phyloP scores from a whole-genome alignment of 92 coral and sea anemone species.

The Pocillopora meandrina region DNA sequence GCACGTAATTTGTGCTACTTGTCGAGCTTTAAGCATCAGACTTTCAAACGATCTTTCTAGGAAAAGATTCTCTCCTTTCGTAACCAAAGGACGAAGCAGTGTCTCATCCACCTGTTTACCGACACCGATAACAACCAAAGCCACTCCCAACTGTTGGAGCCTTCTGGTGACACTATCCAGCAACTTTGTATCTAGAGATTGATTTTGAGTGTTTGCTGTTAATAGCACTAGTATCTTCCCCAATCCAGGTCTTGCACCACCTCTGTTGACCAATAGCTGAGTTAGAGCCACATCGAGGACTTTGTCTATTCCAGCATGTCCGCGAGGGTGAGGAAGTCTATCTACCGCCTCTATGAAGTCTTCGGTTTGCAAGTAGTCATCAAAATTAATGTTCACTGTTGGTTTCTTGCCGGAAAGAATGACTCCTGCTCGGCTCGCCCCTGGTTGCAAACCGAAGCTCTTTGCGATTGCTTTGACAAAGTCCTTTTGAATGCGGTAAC shows the following conservation, averaged over 20 bases:
- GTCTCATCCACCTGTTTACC: constrained; percentile 71
- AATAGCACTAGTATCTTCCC: constrained; percentile 69
- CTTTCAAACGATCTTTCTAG: constrained; percentile 20
- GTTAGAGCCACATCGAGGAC: constrained; percentile 45
- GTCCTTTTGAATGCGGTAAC: constrained; percentile 53
- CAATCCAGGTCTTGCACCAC: constrained; percentile 36
- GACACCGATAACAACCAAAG: constrained; percentile 73
- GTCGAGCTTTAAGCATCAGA: constrained; percentile 29
- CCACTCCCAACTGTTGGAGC: constrained; percentile 66
- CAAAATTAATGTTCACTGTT: constrained; percentile 53
- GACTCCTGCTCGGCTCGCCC: constrained; percentile 48
- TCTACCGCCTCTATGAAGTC: constrained; percentile 31
- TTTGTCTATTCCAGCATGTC: constrained; percentile 7
- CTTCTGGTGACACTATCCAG: constrained; percentile 60
- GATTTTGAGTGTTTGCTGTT: constrained; percentile 66
- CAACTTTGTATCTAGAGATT: constrained; percentile 42
- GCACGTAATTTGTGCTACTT: constrained; percentile 31
- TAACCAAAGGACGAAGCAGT: constrained; percentile 62
- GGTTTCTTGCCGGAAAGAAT: constrained; percentile 45
- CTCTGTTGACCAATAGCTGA: not conserved
- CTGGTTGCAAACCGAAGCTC: constrained; percentile 45
- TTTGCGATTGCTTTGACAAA: constrained; percentile 62
- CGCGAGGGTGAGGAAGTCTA: constrained; percentile 28
- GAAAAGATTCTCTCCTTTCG: constrained; percentile 63
- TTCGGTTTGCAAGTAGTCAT: constrained; percentile 27